Evolutionary conservation across 2,888 invertebrate species (phyloP).

Genomic region (Drosophila paranaensis): DNA sequence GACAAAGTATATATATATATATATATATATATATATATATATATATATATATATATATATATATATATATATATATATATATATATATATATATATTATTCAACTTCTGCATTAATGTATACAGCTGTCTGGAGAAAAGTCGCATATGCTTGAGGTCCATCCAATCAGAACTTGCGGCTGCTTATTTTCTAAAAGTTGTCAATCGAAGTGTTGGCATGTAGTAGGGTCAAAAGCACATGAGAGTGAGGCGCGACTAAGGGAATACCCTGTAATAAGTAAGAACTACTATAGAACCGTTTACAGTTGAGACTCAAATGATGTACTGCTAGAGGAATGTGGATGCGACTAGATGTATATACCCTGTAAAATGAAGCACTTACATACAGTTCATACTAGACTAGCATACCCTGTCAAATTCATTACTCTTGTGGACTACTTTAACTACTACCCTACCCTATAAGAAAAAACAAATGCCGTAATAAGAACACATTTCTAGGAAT

Average conservation of each 20-base stretch:
- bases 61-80: no score
- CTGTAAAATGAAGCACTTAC: background rate
- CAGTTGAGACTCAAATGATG: background rate
- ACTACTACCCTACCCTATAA: no score
- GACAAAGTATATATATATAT: background rate
- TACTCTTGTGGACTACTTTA: no score
- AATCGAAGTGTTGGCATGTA: conserved; percentile 6
- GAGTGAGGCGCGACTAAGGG: background rate
- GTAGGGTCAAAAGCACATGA: background rate
- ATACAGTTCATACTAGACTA: background rate
- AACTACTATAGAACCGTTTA: background rate
- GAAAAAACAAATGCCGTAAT: no score
- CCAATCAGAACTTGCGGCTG: conserved; percentile 51
- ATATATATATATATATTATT: conserved; percentile 1
- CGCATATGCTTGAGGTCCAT: conserved; percentile 40
- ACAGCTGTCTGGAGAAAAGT: conserved; percentile 8
- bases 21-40: background rate
- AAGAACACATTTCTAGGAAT: background rate
- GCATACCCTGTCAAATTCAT: background rate
- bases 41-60: background rate
- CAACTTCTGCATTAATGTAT: background rate
- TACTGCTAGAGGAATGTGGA: background rate
- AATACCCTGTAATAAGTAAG: conserved; percentile 8
- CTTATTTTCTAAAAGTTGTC: conserved; percentile 44
- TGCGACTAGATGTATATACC: background rate